A percentile compares a stretch with the other conserved stretches of the same genome.
phyloP scores from a whole-genome alignment of 2,797 vertebrate genomes.

The Pelobates cultripes region DNA sequence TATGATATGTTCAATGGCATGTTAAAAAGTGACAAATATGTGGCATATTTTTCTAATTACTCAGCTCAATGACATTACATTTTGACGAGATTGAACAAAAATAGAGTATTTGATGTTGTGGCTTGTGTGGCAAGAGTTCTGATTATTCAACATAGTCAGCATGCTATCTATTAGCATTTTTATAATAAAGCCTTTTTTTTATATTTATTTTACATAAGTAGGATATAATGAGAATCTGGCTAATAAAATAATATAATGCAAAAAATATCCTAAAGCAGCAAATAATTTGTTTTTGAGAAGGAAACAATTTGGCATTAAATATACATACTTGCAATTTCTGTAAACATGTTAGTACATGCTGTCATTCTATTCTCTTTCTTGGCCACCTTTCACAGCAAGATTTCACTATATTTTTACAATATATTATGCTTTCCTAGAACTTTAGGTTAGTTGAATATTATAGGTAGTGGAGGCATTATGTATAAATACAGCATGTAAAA shows the following conservation, averaged over 20 bases:
- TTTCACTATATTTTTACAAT: too few relatives aligned
- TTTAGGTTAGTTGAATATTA: too few relatives aligned
- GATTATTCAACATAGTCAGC: not conserved
- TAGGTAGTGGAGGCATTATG: too few relatives aligned
- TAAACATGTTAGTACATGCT: not conserved
- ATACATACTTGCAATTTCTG: not conserved
- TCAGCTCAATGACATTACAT: constrained; percentile 13
- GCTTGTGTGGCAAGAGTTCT: not conserved
- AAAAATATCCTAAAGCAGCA: constrained; percentile 6
- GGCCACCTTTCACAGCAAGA: too few relatives aligned
- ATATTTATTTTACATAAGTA: not conserved
- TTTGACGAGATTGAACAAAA: constrained; percentile 6
- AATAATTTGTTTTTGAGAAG: constrained; percentile 3
- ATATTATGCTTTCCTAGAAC: too few relatives aligned
- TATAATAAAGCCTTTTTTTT: constrained; percentile 1
- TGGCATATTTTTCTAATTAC: not conserved
- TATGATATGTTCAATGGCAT: constrained; percentile 5
- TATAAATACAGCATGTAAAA: too few relatives aligned
- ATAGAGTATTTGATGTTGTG: not conserved
- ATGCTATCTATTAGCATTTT: constrained; percentile 10
- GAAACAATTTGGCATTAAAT: not conserved
- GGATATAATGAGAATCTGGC: not conserved
- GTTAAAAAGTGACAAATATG: constrained; percentile 12
- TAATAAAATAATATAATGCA: constrained; percentile 1
- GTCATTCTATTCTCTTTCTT: too few relatives aligned